These are phyloP conservation scores for Tragelaphus oryx DNA, from an alignment of 2,797 vertebrate species.

Conservation along the genomic window DNA sequence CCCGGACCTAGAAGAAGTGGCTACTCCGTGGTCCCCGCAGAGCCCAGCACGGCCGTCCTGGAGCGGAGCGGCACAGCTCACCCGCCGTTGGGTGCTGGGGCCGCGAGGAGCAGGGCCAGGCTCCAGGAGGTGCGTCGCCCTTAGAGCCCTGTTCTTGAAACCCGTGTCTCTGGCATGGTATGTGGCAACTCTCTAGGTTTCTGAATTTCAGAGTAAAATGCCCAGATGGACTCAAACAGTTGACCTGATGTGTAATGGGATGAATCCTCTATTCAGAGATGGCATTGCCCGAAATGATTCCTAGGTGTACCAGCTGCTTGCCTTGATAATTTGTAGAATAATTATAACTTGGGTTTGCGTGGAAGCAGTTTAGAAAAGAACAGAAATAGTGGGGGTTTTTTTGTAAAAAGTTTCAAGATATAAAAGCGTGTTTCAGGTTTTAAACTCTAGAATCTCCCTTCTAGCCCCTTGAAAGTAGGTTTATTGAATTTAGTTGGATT, in stretches of 20 bases:
- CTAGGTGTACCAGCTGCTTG: neutral
- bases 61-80: slow-evolving; percentile 82
- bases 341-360: neutral
- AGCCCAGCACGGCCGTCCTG: slow-evolving; percentile 70
- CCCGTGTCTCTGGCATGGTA: neutral
- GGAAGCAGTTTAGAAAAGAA: neutral
- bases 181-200: neutral
- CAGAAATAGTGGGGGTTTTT: neutral
- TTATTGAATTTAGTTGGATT: neutral
- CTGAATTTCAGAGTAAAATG: neutral
- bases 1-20: slow-evolving; percentile 70
- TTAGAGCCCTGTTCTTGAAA: neutral
- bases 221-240: neutral
- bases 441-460: neutral
- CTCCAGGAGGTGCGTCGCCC: slow-evolving; percentile 87
- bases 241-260: neutral
- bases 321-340: neutral
- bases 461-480: neutral
- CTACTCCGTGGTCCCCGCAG: slow-evolving; percentile 61
- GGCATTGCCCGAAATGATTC: neutral
- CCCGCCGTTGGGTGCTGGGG: slow-evolving; percentile 77
- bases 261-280: neutral
- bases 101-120: slow-evolving; percentile 82
- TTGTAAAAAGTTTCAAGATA: neutral
- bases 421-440: neutral